Percentiles rank a stretch among this genome's conserved stretches.
Evolutionary conservation across 2,888 invertebrate species (phyloP).

Genomic region (Lathronympha strigana): DNA sequence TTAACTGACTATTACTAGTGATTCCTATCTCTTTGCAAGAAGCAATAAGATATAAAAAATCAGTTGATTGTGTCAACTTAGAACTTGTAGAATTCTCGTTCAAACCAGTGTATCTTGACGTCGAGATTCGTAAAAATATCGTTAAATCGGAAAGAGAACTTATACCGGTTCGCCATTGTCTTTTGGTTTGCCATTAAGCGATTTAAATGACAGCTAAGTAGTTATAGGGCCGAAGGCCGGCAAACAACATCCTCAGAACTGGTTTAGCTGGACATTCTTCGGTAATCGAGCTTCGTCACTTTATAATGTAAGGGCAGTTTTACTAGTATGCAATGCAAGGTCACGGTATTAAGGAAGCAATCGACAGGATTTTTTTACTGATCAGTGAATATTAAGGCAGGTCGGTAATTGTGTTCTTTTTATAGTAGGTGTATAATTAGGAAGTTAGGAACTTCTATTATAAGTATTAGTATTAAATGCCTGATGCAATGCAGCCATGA

Average conservation of each 20-base stretch:
- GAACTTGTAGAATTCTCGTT: not conserved
- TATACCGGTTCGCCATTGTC: not conserved
- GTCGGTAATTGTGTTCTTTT: not conserved
- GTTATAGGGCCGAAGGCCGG: conserved; percentile 12
- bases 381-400: no score
- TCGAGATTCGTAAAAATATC: not conserved
- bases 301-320: conserved; percentile 10
- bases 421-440: no score
- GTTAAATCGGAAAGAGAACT: not conserved
- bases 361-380: not conserved
- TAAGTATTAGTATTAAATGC: no score
- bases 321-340: not conserved
- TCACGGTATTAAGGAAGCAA: not conserved
- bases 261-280: conserved; percentile 17
- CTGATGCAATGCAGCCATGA: no score
- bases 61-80: no score
- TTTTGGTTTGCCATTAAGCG: not conserved
- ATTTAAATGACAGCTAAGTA: not conserved
- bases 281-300: not conserved
- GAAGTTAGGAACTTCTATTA: no score
- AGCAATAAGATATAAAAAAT: no score
- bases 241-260: conserved; percentile 9
- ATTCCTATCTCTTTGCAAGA: no score
- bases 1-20: no score
- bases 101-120: not conserved